phyloP scores from a whole-genome alignment of 35 echinoderm and acorn worm genomes.

The Amphiura filiformis region DNA sequence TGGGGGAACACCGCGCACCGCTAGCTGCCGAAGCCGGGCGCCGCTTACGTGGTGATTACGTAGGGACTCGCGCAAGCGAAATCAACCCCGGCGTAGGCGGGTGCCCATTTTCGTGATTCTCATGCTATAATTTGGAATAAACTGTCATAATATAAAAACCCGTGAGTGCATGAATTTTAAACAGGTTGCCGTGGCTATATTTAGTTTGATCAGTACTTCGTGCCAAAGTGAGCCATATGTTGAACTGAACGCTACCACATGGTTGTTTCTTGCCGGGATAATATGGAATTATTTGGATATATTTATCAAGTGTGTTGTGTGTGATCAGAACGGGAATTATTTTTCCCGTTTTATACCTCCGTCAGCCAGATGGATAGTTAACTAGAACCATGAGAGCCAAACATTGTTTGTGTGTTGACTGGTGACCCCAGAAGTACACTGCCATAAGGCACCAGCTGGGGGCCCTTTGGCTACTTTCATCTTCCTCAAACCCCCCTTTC shows the following conservation, averaged over 20 bases:
- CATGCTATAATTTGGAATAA: conserved; percentile 55
- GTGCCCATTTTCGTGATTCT: conserved; percentile 51
- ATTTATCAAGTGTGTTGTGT: conserved; percentile 27
- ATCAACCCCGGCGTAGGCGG: conserved; percentile 60
- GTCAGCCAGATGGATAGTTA: conserved; percentile 23
- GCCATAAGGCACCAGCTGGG: conserved; percentile 22
- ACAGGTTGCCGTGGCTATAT: conserved; percentile 51
- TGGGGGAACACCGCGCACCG: conserved; percentile 8
- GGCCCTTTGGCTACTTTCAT: conserved; percentile 11
- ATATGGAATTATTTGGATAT: conserved; percentile 11
- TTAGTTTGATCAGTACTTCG: conserved; percentile 41
- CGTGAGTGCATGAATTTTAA: conserved; percentile 61
- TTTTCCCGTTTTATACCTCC: neutral
- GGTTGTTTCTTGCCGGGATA: conserved; percentile 1
- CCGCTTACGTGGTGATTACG: conserved; percentile 79
- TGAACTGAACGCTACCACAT: neutral
- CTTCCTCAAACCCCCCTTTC: neutral
- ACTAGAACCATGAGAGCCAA: conserved; percentile 10
- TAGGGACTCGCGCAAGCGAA: conserved; percentile 53
- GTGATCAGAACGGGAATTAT: neutral
- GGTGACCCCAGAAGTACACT: conserved; percentile 16
- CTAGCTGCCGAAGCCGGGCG: neutral
- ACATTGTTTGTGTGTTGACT: conserved; percentile 19
- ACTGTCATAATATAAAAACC: conserved; percentile 54
- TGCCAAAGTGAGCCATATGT: conserved; percentile 1